phyloP scores from a whole-genome alignment of 2,888 invertebrate genomes.

The Orthosia cruda region DNA sequence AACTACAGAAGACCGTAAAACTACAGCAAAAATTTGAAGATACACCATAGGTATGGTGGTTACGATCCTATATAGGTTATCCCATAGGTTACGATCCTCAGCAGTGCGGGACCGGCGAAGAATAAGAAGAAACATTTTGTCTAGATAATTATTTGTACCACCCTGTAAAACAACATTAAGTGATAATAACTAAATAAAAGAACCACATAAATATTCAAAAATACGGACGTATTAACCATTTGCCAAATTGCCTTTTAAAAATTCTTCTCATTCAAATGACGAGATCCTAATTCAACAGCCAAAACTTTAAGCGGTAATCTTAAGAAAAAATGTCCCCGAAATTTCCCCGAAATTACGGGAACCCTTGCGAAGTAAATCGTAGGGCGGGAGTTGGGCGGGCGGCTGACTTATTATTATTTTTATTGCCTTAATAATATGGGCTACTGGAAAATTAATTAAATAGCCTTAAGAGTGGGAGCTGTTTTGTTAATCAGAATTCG shows the following conservation, averaged over 20 bases:
- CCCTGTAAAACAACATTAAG: no score
- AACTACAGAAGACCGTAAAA: no score
- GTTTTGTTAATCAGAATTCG: not conserved
- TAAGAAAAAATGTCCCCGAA: conserved; percentile 48
- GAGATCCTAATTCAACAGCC: conserved; percentile 29
- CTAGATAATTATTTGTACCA: no score
- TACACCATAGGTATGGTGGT: no score
- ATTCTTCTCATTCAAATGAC: conserved; percentile 34
- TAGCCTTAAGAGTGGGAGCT: conserved; percentile 29
- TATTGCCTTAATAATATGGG: conserved; percentile 80
- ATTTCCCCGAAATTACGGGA: conserved; percentile 16
- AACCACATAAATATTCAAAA: no score
- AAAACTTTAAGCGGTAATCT: conserved; percentile 49
- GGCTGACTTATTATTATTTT: conserved; percentile 83
- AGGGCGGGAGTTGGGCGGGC: conserved; percentile 72
- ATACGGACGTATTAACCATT: no score
- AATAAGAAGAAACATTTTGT: no score
- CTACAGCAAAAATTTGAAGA: no score
- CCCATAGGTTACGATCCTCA: no score
- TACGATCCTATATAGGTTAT: no score
- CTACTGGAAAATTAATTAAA: conserved; percentile 80
- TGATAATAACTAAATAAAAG: no score
- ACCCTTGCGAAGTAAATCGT: conserved; percentile 71
- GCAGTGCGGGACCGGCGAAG: no score
- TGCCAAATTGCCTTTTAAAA: not conserved